Percentiles rank a stretch among this genome's conserved stretches.
These are phyloP conservation scores for Epizoanthus fatuus DNA, from an alignment of 92 coral and sea anemone species.

Conservation along the genomic window DNA sequence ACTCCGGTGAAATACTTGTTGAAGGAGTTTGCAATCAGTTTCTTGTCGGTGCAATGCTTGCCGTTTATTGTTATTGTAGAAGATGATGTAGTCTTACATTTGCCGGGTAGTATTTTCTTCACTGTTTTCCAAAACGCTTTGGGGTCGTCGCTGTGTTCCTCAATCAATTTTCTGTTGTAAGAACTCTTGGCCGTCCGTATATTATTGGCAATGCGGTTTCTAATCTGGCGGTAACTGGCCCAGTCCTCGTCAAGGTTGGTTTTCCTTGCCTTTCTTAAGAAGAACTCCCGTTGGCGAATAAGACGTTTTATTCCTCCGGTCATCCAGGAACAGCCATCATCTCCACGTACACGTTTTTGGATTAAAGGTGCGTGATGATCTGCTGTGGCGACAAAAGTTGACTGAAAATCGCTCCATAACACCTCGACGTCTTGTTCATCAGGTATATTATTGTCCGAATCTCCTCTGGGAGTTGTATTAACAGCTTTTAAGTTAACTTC, in stretches of 20 bases:
- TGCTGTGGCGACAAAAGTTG: slow-evolving; percentile 18
- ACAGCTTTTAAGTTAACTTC: slow-evolving; percentile 15
- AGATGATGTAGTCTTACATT: neutral
- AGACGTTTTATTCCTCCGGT: slow-evolving; percentile 26
- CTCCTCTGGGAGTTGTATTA: slow-evolving; percentile 16
- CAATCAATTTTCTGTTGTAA: slow-evolving; percentile 33
- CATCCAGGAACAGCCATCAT: slow-evolving; percentile 42
- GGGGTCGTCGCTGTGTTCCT: slow-evolving; percentile 31
- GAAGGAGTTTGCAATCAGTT: no score
- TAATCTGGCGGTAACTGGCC: slow-evolving; percentile 11
- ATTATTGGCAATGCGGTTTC: neutral
- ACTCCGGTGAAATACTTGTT: no score
- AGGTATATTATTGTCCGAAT: neutral
- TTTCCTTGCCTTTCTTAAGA: slow-evolving; percentile 33
- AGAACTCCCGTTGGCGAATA: slow-evolving; percentile 37
- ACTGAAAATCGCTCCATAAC: slow-evolving; percentile 23
- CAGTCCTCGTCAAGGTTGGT: slow-evolving; percentile 35
- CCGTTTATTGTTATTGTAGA: no score
- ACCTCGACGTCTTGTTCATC: slow-evolving; percentile 19
- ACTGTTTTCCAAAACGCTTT: neutral
- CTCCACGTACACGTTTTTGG: slow-evolving; percentile 38
- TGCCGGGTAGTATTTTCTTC: neutral
- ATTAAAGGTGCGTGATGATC: slow-evolving; percentile 56
- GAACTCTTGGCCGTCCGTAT: slow-evolving; percentile 24
- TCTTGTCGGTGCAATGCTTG: no score